These are phyloP conservation scores for Lophius piscatorius DNA, from an alignment of 2,113 vertebrate genomes.

Conservation along the genomic window DNA sequence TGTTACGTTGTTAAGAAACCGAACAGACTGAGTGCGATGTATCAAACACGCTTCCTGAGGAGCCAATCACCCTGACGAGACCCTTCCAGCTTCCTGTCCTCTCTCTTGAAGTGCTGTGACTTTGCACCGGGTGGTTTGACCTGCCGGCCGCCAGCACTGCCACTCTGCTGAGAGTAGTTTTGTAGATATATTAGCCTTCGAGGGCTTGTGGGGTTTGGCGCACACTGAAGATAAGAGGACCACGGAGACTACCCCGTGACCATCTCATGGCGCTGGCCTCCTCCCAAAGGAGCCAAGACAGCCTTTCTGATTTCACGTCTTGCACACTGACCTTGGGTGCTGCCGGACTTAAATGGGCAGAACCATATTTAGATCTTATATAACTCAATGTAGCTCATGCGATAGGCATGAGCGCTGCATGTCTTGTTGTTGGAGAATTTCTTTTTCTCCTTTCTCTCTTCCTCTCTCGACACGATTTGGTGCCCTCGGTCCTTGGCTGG, in stretches of 20 bases:
- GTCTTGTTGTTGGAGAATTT: slow-evolving; percentile 60
- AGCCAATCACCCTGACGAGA: slow-evolving; percentile 10
- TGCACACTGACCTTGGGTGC: slow-evolving; percentile 53
- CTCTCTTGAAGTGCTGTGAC: slow-evolving; percentile 36
- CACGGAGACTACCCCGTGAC: slow-evolving; percentile 46
- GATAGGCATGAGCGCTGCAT: slow-evolving; percentile 26
- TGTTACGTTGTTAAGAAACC: too few species aligned
- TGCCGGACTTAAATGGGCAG: slow-evolving; percentile 36
- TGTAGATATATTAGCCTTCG: slow-evolving; percentile 54
- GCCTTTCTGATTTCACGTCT: slow-evolving; percentile 49
- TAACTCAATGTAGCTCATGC: slow-evolving; percentile 37
- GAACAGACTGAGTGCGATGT: too few species aligned
- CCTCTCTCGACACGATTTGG: slow-evolving; percentile 54
- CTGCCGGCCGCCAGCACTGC: slow-evolving; percentile 31
- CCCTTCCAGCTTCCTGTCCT: slow-evolving; percentile 11
- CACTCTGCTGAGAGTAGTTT: slow-evolving; percentile 45
- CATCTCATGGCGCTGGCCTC: slow-evolving; percentile 38
- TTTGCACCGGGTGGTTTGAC: slow-evolving; percentile 51
- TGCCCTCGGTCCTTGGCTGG: slow-evolving; percentile 78
- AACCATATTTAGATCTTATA: slow-evolving; percentile 50
- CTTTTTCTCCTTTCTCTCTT: slow-evolving; percentile 27
- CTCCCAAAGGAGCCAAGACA: slow-evolving; percentile 34
- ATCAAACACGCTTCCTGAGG: slow-evolving; percentile 17
- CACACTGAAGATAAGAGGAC: slow-evolving; percentile 64
- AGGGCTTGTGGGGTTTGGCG: slow-evolving; percentile 57